Base-by-base conservation (phyloP, 2,797 vertebrate genomes). In the Tokudaia tokunoshimensis region DNA sequence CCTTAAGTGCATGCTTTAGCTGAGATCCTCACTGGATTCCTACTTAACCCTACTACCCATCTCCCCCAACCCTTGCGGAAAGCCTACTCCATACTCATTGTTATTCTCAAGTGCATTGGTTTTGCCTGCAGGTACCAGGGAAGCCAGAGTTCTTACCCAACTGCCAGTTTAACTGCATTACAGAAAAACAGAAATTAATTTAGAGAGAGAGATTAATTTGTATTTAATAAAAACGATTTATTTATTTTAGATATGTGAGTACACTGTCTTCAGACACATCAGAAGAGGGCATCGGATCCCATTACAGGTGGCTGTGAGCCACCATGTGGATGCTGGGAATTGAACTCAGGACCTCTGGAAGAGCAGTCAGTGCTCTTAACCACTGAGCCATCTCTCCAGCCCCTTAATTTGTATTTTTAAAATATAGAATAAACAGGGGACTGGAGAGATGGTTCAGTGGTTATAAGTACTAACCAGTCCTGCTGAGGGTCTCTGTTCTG, bases 101-200 rank as follows among this genome's bases (percentile, higher is more conserved):
- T 78, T 20, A 61, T 67, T 89, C 47, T 92, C 15, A 47, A 83
- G 6, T 57, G n/a, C 72, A 6, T 13, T 22, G 9, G 6, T 2
- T 91, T 94, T 74, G 17, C 37, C 44, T 86, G 0, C 93, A 61
- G 41, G 37, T 11, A 29, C 82, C 55, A 37, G 47, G 88, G 59
- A 94, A 96, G 61, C 29, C 65, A 93, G 76, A 91, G n/a, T 95
- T 55, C 74, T 59, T 37, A 37, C 82, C 79, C 89, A 63, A 57
- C 52, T 44, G 76, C 76, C 93, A 17, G 87, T 75, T 92, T 91
- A 92, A 84, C 52, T 41, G 37, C 29, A 72, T 50, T 97, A 67
- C 74, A 88, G 97, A 76, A 61, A 76, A 92, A 70, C 81, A 24
- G 44, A 96, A 94, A 78, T 72, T 88, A 92, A 85, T 44, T 29